A percentile compares a stretch with the other conserved stretches of the same genome.
Conservation (phyloP, 2,113 vertebrate genomes). For the Clarias magur region DNA sequence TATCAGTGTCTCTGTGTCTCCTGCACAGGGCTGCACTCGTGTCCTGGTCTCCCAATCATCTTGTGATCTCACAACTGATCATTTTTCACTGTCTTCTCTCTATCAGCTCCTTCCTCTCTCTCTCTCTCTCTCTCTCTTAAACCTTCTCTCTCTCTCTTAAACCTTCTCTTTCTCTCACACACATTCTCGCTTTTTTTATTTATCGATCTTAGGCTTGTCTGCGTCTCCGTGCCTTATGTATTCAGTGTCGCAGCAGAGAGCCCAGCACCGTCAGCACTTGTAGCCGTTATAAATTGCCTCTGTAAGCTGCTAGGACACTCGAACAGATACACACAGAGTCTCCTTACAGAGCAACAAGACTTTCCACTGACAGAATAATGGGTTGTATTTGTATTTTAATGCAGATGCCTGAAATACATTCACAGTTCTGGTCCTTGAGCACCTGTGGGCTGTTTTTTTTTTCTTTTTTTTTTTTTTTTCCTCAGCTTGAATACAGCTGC, state of each 20-base stretch:
- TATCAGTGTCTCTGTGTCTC: too few relatives aligned
- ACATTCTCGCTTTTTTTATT: background rate
- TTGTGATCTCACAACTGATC: background rate
- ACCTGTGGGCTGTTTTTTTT: background rate
- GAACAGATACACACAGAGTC: background rate
- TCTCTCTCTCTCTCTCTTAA: background rate
- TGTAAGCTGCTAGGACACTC: background rate
- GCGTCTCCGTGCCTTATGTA: slow-evolving; percentile 13
- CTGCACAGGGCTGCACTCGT: too few relatives aligned
- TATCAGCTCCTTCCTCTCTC: background rate
- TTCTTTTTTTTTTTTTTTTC: background rate
- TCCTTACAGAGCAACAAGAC: background rate
- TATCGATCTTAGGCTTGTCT: background rate
- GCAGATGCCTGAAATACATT: background rate
- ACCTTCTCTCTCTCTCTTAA: too few relatives aligned
- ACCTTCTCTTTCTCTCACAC: too few relatives aligned
- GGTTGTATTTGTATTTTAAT: background rate
- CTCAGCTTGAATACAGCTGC: background rate
- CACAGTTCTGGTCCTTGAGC: background rate
- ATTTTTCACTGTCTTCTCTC: background rate
- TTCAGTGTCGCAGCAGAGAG: slow-evolving; percentile 28
- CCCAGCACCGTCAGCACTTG: slow-evolving; percentile 20
- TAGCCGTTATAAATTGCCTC: background rate
- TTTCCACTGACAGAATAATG: background rate
- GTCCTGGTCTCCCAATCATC: background rate